These are phyloP conservation scores for Saccostrea echinata DNA, from an alignment of 1,140 invertebrate genomes.

Conservation along the genomic window DNA sequence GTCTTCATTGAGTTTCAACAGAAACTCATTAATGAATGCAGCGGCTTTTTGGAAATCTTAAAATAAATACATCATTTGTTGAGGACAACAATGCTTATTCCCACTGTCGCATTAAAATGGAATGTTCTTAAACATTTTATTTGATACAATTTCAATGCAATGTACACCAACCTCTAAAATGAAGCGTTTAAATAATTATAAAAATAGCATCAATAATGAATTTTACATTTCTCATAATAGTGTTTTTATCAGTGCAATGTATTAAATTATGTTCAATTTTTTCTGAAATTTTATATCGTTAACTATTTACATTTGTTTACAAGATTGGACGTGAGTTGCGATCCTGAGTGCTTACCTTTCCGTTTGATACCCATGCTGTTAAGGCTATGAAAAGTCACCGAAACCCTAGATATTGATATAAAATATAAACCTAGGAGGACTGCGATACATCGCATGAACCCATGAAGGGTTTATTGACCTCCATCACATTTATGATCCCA, in stretches of 20 bases:
- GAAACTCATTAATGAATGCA: slow-evolving; percentile 79
- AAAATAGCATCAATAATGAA: too few species aligned
- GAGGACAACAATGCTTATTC: too few species aligned
- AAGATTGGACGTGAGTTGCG: neutral
- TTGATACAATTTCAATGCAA: too few species aligned
- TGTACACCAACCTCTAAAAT: too few species aligned
- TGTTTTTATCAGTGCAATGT: too few species aligned
- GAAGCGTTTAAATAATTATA: too few species aligned
- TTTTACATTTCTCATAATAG: too few species aligned
- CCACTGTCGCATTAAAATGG: too few species aligned
- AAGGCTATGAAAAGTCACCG: slow-evolving; percentile 28
- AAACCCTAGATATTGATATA: slow-evolving; percentile 11
- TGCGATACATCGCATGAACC: slow-evolving; percentile 45
- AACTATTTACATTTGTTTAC: slow-evolving; percentile 24
- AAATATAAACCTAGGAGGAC: neutral
- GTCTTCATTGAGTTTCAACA: slow-evolving; percentile 79
- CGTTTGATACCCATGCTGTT: slow-evolving; percentile 76
- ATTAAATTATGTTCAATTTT: too few species aligned
- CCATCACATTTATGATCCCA: slow-evolving; percentile 53
- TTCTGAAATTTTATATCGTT: slow-evolving; percentile 4
- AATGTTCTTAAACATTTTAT: too few species aligned
- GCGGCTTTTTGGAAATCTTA: slow-evolving; percentile 80
- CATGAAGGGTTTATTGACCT: slow-evolving; percentile 47
- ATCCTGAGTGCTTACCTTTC: slow-evolving; percentile 67
- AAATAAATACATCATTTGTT: slow-evolving; percentile 54